Base-by-base conservation (phyloP, 2,888 invertebrate genomes). In the Prenolepis imparis region DNA sequence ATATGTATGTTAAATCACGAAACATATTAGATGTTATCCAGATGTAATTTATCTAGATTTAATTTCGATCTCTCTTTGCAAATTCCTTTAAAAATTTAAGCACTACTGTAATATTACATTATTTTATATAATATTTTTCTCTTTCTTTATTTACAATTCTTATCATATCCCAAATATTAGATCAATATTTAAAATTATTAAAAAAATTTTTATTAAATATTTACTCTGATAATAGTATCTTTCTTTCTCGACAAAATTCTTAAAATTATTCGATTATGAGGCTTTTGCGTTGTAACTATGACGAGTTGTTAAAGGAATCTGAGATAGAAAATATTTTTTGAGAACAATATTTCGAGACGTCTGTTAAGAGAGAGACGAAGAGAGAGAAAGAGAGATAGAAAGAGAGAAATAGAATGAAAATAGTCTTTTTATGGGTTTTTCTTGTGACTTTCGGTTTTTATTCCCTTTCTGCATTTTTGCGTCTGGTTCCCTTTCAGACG, bases 391-490 rank as follows among this genome's bases (percentile, higher is more conserved):
- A 21, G 18, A 0, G 28, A 0, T n/a, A 18, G n/a, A 3, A 12
- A 32, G 3, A 59, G 21, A 48, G 24, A 32, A 18, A 68, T n/a
- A 18, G 67, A 67, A 1, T 1, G 48, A 52, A n/a, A 18, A 52
- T 52, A 52, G 18, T 3, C 8, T 36, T 70, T 80, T 39, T 39
- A 41, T 61, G 21, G 59, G 21, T 59, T 44, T 68, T 78, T 41
- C 57, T 67, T 32, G 41, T 18, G 32, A 32, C 21, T 78, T 77
- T 59, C 44, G 78, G 4, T 78, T 78, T 78, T 70, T 24, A 18
- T 28, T 59, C 3, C 44, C 18, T 36, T 59, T 68, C 36, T 44
- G 12, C 9, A 80, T 61, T 80, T 77, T 80, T 80, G 78, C 78
- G 44, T 68, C 44, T 78, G 21, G 68, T 68, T 36, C 36, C 24